Base-by-base conservation (phyloP, 35 echinoderm and acorn worm genomes). In the Ophioderma brevispina region DNA sequence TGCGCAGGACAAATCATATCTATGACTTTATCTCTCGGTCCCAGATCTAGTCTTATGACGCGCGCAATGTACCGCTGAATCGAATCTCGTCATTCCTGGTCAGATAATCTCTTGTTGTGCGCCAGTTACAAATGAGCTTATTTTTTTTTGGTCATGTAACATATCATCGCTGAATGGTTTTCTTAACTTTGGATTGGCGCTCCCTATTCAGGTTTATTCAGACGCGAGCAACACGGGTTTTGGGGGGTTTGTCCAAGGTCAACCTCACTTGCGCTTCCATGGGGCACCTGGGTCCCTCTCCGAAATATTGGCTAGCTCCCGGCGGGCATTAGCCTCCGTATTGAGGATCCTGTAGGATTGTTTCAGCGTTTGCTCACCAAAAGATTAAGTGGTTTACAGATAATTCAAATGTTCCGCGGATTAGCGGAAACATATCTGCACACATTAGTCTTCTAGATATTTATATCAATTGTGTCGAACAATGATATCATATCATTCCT, bases 361-460 rank as follows among this genome's bases (percentile, higher is more conserved):
- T 5, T 36, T 11, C 43, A 18, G 2, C 49, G 36, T 33, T 90
- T n/a, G 23, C 23, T 1, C 30, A 82, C 50, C 55, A 91, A 32
- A 91, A 91, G 32, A 32, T 91, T 19, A 82, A 84, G 30, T 91
- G 80, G 80, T 84, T 91, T 23, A 31, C 80, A 30, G 89, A 91
- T 32, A 91, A 91, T 63, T 0, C 35, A 37, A 84, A 52, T 41
- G 89, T 84, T 32, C 81, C 80, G 2, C 37, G 56, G 0, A 91
- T 91, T 31, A 75, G 83, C 32, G 10, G 84, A 91, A n/a, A 64
- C 39, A 25, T 33, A 76, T 64, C n/a, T 91, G 14, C 89, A 91
- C 15, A 32, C 31, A 14, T 1, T 91, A 8, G 80, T 37, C n/a
- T n/a, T 4, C 18, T 91, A 25, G 75, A 33, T 31, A 91, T 84